Evolutionary conservation across 2,113 vertebrate genomes (phyloP).

Genomic region (Pogonocichla stellata): DNA sequence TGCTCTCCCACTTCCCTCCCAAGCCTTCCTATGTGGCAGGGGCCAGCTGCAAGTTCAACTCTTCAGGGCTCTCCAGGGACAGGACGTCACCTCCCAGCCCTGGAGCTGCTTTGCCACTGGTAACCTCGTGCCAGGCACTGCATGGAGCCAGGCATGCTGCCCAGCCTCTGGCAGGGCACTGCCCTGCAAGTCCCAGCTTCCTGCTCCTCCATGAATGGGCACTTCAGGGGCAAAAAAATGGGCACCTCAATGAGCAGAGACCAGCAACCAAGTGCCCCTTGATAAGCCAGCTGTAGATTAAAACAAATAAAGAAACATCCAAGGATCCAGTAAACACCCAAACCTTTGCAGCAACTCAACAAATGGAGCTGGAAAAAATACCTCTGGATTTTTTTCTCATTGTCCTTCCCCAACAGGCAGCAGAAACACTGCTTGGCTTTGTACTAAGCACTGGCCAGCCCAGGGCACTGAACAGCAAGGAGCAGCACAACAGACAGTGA

Average conservation of each 20-base stretch:
- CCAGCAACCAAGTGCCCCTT: background rate
- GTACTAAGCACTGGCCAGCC: background rate
- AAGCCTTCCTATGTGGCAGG: background rate
- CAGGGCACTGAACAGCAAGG: background rate
- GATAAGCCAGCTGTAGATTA: background rate
- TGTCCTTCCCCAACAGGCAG: background rate
- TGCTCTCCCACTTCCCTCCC: background rate
- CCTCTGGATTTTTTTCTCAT: background rate
- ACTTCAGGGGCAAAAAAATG: background rate
- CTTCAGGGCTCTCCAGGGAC: background rate
- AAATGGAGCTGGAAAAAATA: background rate
- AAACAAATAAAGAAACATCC: background rate
- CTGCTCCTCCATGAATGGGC: background rate
- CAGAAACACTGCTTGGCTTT: background rate
- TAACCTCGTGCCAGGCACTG: background rate
- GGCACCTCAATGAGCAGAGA: background rate
- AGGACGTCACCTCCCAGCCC: background rate
- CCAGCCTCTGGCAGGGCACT: accelerated
- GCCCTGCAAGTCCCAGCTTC: background rate
- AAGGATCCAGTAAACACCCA: background rate
- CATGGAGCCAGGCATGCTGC: background rate
- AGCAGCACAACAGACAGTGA: background rate
- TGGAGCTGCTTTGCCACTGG: background rate
- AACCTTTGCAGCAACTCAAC: background rate
- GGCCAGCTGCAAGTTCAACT: background rate